Conservation (phyloP, 2,888 invertebrate genomes). For the Andrena trimmerana region DNA sequence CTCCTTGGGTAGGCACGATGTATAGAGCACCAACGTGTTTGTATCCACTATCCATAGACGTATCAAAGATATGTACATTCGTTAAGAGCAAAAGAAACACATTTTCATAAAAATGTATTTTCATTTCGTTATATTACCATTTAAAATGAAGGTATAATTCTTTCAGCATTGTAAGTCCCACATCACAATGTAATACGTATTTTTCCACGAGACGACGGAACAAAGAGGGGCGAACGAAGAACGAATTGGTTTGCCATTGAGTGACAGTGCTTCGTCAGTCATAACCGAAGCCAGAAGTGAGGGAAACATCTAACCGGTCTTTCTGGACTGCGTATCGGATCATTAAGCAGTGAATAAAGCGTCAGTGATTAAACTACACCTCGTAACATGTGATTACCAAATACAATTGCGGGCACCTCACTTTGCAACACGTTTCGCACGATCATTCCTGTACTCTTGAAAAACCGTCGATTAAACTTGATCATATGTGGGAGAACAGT, state of each 20-base stretch:
- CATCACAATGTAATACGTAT: constrained; percentile 15
- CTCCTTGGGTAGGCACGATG: no score
- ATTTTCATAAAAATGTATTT: background rate
- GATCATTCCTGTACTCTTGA: background rate
- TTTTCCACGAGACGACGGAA: constrained; percentile 44
- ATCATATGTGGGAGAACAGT: constrained; percentile 18
- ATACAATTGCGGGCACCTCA: constrained; percentile 12
- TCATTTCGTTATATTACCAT: no score
- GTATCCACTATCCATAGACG: no score
- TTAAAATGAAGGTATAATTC: background rate
- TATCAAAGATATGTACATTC: background rate
- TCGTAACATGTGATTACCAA: constrained; percentile 42
- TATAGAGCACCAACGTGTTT: no score
- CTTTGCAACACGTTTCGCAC: background rate
- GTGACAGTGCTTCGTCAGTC: constrained; percentile 17
- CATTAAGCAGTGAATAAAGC: constrained; percentile 49
- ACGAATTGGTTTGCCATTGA: constrained; percentile 25
- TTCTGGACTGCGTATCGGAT: constrained; percentile 31
- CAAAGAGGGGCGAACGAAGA: constrained; percentile 29
- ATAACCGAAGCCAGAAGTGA: constrained; percentile 41
- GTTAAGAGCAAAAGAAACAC: background rate
- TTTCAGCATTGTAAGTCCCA: background rate
- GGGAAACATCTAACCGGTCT: constrained; percentile 35
- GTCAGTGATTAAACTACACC: constrained; percentile 34
- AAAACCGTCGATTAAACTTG: constrained; percentile 4